phyloP scores from a whole-genome alignment of 2,888 invertebrate species.

The Cephalotes varians region DNA sequence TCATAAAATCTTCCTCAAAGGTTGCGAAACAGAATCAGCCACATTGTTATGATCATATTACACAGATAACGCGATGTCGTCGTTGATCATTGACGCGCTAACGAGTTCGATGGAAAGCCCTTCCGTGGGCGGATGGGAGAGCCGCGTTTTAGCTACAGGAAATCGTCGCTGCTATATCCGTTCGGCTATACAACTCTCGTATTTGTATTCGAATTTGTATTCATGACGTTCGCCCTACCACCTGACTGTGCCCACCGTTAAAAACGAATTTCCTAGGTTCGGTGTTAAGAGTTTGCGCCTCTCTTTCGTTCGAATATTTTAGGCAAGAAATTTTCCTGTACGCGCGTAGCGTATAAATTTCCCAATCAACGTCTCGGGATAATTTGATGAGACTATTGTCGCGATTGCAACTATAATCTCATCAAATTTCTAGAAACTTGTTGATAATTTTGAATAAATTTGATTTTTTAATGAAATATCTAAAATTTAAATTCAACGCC shows the following conservation, averaged over 20 bases:
- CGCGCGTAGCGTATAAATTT: constrained; percentile 13
- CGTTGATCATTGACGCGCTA: constrained; percentile 17
- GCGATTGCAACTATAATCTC: background rate
- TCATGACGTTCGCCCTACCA: constrained; percentile 31
- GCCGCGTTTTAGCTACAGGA: constrained; percentile 29
- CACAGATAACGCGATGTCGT: constrained; percentile 17
- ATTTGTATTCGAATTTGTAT: constrained; percentile 46
- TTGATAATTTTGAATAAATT: background rate
- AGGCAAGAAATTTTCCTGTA: constrained; percentile 8
- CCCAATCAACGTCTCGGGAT: background rate
- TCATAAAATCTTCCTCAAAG: background rate
- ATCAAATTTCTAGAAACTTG: background rate
- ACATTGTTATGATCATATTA: constrained; percentile 35
- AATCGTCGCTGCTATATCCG: constrained; percentile 39
- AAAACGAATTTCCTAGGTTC: constrained; percentile 27
- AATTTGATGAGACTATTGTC: background rate
- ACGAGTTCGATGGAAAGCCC: constrained; percentile 50
- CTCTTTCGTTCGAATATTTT: background rate
- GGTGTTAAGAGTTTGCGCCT: background rate
- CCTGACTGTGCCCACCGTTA: background rate
- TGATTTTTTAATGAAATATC: background rate
- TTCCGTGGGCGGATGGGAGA: constrained; percentile 39
- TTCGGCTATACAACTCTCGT: constrained; percentile 23
- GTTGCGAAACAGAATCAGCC: background rate
- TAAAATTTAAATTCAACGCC: constrained; percentile 7